Evolutionary conservation across 2,113 vertebrate genomes (phyloP), one percentile per base, ranked within the genome.

Genomic region (Oxyruncus cristatus): DNA sequence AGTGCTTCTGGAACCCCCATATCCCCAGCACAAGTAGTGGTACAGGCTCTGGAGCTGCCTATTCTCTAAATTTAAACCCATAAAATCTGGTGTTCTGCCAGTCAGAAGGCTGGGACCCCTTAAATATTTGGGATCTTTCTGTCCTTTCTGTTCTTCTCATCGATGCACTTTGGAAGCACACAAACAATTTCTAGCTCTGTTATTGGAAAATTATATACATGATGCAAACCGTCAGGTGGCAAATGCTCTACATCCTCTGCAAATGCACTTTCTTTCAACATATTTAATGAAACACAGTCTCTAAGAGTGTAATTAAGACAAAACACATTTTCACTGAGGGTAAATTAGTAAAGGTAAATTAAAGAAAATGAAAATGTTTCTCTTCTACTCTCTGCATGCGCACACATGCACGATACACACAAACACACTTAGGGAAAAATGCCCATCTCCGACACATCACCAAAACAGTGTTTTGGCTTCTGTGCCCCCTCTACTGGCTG

Each of bases 401-500:
- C 41, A n/a, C 41, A 49, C 75, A 61, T 0, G 2, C 65, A n/a
- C 50, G n/a, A 65, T 41, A 58, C 58, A 58, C 49, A 39, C 16
- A 52, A n/a, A 75, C 50, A 75, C 37, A 39, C 5, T 4, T 14
- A n/a, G 19, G n/a, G 12, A 62, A 73, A 80, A 83, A 81, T 33
- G 37, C 15, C 15, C 35, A 24, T 52, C 30, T 52, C 32, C 3
- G 1, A 73, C 46, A 59, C 3, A 19, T 28, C 71, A 39, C 27
- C 49, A 47, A 84, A 68, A 10, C 32, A 44, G 11, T 1, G 2
- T 62, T 92, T 88, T 85, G 85, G 49, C 79, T 92, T 86, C 70
- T 82, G 46, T 94, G 66, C 93, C 79, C 94, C 94, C 95, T 96
- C 97, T 96, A 28, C 96, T 89, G 94, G 93, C 68, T 90, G 55